Conservation (phyloP, 1,140 invertebrate species). For the Brachionus paranguensis region DNA sequence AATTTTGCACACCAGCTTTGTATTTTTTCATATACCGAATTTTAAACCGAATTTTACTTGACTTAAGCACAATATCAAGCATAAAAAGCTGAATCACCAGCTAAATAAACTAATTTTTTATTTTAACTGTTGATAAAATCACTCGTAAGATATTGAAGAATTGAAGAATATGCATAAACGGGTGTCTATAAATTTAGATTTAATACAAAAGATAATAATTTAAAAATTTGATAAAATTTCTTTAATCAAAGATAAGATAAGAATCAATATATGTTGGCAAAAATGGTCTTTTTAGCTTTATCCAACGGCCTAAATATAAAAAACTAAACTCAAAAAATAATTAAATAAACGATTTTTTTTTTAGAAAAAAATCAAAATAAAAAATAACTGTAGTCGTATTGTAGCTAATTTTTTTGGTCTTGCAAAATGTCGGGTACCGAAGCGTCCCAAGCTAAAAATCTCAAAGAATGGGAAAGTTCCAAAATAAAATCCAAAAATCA, state of each 20-base stretch:
- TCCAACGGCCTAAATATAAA: neutral
- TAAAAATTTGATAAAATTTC: neutral
- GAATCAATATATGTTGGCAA: neutral
- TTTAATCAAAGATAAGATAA: neutral
- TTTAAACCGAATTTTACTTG: neutral
- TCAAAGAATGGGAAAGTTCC: neutral
- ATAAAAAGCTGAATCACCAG: neutral
- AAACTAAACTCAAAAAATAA: neutral
- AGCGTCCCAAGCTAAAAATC: neutral
- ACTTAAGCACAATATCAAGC: neutral
- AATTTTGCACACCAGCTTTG: neutral
- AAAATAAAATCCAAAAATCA: slow-evolving; percentile 39
- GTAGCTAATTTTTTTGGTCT: neutral
- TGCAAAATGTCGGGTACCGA: neutral
- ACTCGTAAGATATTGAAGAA: neutral
- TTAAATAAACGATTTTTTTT: neutral
- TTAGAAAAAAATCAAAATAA: neutral
- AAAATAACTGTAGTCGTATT: neutral
- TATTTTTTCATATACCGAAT: neutral
- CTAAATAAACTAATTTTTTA: neutral
- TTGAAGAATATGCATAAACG: neutral
- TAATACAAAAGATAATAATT: neutral
- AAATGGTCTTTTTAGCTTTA: neutral
- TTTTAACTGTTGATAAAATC: neutral
- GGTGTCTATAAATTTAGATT: neutral